Conservation (phyloP, 2,113 vertebrate species). For the Cisticola juncidis region DNA sequence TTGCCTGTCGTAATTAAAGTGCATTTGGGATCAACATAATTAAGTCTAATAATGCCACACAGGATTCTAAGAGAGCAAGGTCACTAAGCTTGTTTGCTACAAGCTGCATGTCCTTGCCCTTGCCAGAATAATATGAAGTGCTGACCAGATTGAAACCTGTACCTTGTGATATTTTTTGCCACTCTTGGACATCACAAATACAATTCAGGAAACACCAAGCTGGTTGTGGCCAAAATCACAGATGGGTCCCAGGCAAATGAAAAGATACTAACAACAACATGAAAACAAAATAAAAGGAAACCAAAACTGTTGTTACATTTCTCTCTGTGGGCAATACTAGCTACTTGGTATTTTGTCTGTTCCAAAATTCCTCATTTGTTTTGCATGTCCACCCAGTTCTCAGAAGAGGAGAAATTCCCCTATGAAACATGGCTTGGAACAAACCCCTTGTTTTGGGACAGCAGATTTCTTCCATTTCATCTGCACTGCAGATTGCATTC, state of each 20-base stretch:
- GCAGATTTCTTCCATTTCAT: background rate
- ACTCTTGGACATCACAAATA: background rate
- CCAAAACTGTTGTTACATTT: background rate
- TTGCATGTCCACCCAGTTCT: background rate
- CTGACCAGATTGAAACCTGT: background rate
- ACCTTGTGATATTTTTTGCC: background rate
- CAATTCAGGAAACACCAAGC: background rate
- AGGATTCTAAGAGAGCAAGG: background rate
- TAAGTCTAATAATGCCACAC: background rate
- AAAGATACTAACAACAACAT: background rate
- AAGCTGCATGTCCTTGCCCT: background rate
- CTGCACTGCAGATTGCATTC: background rate
- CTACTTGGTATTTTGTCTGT: background rate
- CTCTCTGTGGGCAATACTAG: background rate
- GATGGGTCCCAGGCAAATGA: background rate
- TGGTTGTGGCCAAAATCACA: background rate
- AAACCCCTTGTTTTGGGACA: background rate
- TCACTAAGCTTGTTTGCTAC: background rate
- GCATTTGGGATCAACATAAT: slow-evolving; percentile 8
- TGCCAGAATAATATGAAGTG: background rate
- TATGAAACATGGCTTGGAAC: background rate
- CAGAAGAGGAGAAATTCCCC: background rate
- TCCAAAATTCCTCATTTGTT: background rate
- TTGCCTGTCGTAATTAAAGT: background rate
- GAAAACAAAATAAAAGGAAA: background rate